phyloP scores from a whole-genome alignment of 2,113 vertebrate species.

The Sebastes schlegelii region DNA sequence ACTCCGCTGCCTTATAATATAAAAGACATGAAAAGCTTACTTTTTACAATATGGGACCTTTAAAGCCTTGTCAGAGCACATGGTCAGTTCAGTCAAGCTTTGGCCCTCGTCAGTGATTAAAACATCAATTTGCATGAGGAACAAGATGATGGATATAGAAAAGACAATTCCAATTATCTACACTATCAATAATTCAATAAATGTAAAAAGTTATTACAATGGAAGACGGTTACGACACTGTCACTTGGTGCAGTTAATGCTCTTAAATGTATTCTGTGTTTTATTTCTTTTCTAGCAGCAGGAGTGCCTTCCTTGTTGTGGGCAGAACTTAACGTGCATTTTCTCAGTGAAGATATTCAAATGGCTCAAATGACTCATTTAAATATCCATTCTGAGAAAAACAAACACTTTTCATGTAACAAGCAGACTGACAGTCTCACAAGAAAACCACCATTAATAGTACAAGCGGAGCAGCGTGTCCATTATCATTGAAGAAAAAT shows the following conservation, averaged over 20 bases:
- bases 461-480: constrained; percentile 11
- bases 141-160: neutral
- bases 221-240: neutral
- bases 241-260: neutral
- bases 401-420: constrained; percentile 32
- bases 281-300: neutral
- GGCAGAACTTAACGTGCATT: neutral
- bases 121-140: neutral
- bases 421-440: neutral
- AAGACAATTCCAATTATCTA: neutral
- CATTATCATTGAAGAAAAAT: constrained; percentile 12
- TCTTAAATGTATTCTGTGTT: neutral
- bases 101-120: neutral
- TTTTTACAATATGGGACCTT: too few relatives aligned
- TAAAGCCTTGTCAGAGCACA: too few relatives aligned
- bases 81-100: neutral
- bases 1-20: too few relatives aligned
- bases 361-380: constrained; percentile 22
- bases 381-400: constrained; percentile 44
- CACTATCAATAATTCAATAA: too few relatives aligned
- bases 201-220: neutral
- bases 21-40: too few relatives aligned
- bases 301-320: neutral
- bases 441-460: neutral
- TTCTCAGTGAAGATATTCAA: constrained; percentile 18